Conservation (phyloP, 2,113 vertebrate genomes). For the Mastomys coucha region DNA sequence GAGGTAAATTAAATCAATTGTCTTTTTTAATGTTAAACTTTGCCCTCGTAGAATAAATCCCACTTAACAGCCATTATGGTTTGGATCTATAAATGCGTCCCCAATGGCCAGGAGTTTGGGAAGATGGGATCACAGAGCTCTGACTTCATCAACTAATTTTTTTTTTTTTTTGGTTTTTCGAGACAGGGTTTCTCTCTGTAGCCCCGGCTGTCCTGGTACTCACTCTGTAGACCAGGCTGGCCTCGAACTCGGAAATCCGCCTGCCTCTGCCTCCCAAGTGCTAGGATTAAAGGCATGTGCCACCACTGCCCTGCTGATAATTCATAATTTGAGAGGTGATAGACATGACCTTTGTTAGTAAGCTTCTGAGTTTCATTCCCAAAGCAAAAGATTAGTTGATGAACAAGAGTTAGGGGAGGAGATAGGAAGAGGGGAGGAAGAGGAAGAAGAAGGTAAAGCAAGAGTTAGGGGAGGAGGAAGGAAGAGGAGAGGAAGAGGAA, state of each 20-base stretch:
- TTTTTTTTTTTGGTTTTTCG: too few relatives aligned
- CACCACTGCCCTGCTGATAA: too few relatives aligned
- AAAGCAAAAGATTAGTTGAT: background rate
- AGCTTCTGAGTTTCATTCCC: background rate
- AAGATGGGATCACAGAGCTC: background rate
- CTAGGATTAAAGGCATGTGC: too few relatives aligned
- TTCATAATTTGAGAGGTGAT: background rate
- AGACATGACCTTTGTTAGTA: background rate
- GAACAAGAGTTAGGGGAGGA: too few relatives aligned
- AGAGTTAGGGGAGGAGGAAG: too few relatives aligned
- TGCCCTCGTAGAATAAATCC: constrained; percentile 8
- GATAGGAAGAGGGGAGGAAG: background rate
- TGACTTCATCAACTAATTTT: background rate
- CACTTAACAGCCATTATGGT: background rate
- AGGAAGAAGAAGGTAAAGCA: too few relatives aligned
- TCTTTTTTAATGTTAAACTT: constrained; percentile 18
- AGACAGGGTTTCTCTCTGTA: too few relatives aligned
- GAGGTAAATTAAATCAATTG: constrained; percentile 39
- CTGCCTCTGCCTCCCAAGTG: too few relatives aligned
- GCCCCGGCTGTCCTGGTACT: too few relatives aligned
- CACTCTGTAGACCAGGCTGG: too few relatives aligned
- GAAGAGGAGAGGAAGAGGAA: too few relatives aligned
- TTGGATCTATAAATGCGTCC: background rate
- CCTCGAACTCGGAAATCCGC: too few relatives aligned
- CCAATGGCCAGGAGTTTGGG: background rate